Evolutionary conservation across 2,797 vertebrate species (phyloP).

Genomic region (Holocentrus rufus): DNA sequence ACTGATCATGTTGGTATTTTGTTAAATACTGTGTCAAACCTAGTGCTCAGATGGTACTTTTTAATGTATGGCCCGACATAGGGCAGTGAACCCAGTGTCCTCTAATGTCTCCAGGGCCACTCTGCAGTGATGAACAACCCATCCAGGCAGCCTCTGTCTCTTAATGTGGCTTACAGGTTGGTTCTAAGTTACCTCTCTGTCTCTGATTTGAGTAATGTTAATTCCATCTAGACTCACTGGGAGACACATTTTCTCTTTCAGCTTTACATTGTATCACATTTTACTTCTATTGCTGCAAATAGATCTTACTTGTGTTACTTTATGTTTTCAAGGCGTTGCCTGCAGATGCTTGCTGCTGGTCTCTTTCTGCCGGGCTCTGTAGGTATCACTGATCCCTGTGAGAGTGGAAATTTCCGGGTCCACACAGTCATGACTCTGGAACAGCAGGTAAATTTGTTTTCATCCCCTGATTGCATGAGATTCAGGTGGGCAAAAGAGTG

Average conservation of each 20-base stretch:
- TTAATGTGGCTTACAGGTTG: conserved; percentile 94
- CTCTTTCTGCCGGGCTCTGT: conserved; percentile 96
- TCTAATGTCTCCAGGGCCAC: conserved; percentile 84
- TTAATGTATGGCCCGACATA: not conserved
- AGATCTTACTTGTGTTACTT: not conserved
- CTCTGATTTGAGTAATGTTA: too few relatives aligned
- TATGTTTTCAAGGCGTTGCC: conserved; percentile 86
- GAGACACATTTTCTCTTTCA: too few relatives aligned
- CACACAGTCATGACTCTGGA: conserved; percentile 98
- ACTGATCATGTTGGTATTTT: too few relatives aligned
- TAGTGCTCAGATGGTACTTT: too few relatives aligned
- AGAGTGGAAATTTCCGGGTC: conserved; percentile 95
- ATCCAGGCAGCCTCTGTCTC: conserved; percentile 92
- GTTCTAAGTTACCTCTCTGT: conserved; percentile 4
- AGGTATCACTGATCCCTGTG: conserved; percentile 96
- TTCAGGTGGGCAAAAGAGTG: too few relatives aligned
- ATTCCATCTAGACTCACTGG: too few relatives aligned
- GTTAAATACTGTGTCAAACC: too few relatives aligned
- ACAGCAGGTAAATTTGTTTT: conserved; percentile 86
- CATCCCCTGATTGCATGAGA: not conserved
- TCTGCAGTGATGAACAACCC: conserved; percentile 99
- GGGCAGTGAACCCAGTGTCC: not conserved
- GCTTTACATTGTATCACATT: too few relatives aligned
- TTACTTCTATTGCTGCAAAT: too few relatives aligned
- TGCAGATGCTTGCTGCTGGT: conserved; percentile 96